These are phyloP conservation scores for Xanthostigma xanthostigma DNA, from an alignment of 2,888 invertebrate genomes.

Conservation along the genomic window DNA sequence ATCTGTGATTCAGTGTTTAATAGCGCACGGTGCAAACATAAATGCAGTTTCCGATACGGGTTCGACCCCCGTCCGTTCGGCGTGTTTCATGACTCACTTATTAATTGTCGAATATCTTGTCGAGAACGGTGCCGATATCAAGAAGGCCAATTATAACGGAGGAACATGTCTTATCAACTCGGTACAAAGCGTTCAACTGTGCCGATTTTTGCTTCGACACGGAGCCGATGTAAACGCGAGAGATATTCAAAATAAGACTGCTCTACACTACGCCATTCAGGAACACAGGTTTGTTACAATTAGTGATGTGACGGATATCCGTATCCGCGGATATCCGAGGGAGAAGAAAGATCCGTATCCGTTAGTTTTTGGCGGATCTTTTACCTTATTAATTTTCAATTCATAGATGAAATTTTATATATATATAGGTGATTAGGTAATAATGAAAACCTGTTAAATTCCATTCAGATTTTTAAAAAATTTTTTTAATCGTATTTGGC, in stretches of 20 bases:
- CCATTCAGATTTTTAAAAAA: no score
- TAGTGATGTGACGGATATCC: no score
- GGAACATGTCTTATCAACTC: constrained; percentile 90
- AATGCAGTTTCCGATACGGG: constrained; percentile 79
- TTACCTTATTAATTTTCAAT: no score
- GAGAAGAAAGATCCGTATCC: no score
- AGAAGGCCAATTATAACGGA: constrained; percentile 75
- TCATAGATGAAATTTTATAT: no score
- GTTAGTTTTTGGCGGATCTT: no score
- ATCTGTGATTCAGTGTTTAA: constrained; percentile 58
- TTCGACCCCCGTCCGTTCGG: constrained; percentile 78
- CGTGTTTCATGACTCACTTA: constrained; percentile 83
- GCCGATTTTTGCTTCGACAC: constrained; percentile 60
- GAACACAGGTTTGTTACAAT: constrained; percentile 40
- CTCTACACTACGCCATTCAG: constrained; percentile 85
- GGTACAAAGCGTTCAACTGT: constrained; percentile 71
- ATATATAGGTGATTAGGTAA: no score
- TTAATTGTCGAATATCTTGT: constrained; percentile 65
- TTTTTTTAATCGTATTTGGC: no score
- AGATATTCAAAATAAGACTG: constrained; percentile 82
- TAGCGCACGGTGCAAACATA: constrained; percentile 68
- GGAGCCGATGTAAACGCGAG: constrained; percentile 75
- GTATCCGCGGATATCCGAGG: no score
- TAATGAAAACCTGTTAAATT: no score
- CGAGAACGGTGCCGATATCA: constrained; percentile 67